Base-by-base conservation (phyloP, 1,140 invertebrate species). In the Drosophila albomicans region DNA sequence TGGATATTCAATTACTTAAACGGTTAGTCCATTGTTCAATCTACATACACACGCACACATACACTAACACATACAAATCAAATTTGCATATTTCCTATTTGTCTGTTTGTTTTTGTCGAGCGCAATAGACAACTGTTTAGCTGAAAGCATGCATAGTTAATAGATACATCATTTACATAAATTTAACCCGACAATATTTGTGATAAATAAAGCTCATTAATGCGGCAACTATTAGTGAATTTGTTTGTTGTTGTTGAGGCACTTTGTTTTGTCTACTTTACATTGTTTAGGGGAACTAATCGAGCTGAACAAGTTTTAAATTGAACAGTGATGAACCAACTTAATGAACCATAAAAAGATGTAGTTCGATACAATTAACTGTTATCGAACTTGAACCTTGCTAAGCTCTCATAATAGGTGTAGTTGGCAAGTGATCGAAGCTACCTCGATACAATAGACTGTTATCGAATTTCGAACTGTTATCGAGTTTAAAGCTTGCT, bases 1-100 rank as follows among this genome's bases (percentile, higher is more conserved):
- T 91, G 76, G 79, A 92, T 77, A 91, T 86, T 82, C 91, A 92
- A 92, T 92, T 92, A 92, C 91, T 92, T 92, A 91, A 92, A 92
- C 82, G 88, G 87, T 91, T 86, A 79, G 75, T 63, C 88, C 81
- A 82, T 91, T 91, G 89, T 91, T 82, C 59, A 75, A 79, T 78
- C 77, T 81, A 81, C 72, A 78, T 57, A 38, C 35, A 38, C 35
- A 38, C 8, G 1, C 6, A 0, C 35, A 38, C 35, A 38, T 10
- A 38, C 8, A 38, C 35, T 25, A 25, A 38, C 35, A 38, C 35
- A 38, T 6, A 7, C 35, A 38, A 1, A 38, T 1, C 8, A 75
- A 86, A 91, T 91, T 91, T 91, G 84, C 89, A 82, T 82, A 82
- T 77, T 74, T 79, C 68, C 63, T 64, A 78, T 72, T 65, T 67